Evolutionary conservation across 2,888 invertebrate species (phyloP).

Genomic region (Brachycybe producta): DNA sequence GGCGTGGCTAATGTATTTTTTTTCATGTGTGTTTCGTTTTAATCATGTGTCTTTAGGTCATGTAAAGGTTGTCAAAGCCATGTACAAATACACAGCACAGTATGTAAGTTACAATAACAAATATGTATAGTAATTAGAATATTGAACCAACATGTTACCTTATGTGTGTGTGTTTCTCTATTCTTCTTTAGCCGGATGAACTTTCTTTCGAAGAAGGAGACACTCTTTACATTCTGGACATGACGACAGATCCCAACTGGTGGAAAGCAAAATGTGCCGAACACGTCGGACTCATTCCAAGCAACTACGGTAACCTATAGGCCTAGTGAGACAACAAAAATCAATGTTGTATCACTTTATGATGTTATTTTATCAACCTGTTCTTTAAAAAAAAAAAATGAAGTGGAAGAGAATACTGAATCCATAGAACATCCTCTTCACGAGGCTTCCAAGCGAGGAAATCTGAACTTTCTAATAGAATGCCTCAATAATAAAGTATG

Average conservation of each 20-base stretch:
- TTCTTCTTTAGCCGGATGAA: constrained; percentile 41
- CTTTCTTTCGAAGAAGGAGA: constrained; percentile 52
- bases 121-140: too few species aligned
- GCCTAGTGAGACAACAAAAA: background rate
- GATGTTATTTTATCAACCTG: background rate
- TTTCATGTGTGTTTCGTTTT: background rate
- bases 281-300: constrained; percentile 44
- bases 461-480: constrained; percentile 44
- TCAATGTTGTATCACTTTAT: background rate
- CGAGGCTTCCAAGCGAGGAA: constrained; percentile 52
- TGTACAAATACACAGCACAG: constrained; percentile 44
- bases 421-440: constrained; percentile 48
- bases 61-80: constrained; percentile 44
- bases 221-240: constrained; percentile 44
- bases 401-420: constrained; percentile 45
- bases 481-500: constrained; percentile 45
- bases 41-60: constrained; percentile 32
- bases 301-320: constrained; percentile 43
- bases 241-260: constrained; percentile 41
- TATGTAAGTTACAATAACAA: constrained; percentile 35
- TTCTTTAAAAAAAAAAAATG: constrained; percentile 13
- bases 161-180: background rate
- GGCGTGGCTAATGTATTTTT: background rate
- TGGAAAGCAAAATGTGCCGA: constrained; percentile 44
- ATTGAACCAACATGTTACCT: constrained; percentile 1